Evolutionary conservation across 2,113 vertebrate species (phyloP), one percentile per base, ranked within the genome.

Genomic region (Litocranius walleri): DNA sequence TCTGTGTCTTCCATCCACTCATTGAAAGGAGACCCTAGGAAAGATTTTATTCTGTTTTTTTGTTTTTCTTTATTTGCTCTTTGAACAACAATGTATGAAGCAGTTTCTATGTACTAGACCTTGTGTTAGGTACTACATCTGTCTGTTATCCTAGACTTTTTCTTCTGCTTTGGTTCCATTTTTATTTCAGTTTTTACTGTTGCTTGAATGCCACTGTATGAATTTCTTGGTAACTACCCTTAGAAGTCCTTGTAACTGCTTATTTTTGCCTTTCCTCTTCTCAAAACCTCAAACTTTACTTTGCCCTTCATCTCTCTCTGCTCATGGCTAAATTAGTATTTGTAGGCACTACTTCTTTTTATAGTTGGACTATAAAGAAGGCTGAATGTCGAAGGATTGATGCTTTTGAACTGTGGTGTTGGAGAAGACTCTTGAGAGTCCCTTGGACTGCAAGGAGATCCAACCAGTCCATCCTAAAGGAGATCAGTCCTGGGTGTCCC

Each of bases 111-210:
- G n/a, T 59, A 23, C 3, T 33, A 45, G 43, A 64, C 21, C 30
- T 40, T 82, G 15, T 50, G 48, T 7, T 33, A 15, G 30, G 3
- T 48, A 9, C 27, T 56, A 9, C 19, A 15, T 40, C 52, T 59
- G 5, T 61, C 5, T 45, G 19, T 62, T 36, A 30, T 17, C 43
- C 78, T 78, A 27, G 50, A 43, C 77, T 27, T 83, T 62, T 77
- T 10, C 29, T 62, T 88, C 21, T 50, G 3, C 13, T 71, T 89
- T 52, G 8, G 6, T 23, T 56, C n/a, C n/a, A n/a, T 83, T 3
- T 4, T 93, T 62, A 87, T 93, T 92, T 95, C 57, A 56, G 5
- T 36, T 96, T 67, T 67, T 23, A 67, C 3, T 7, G 1, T 83
- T 87, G n/a, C 30, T 61, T 74, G 15, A n/a, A 96, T 92, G 67